Evolutionary conservation across 2,113 vertebrate genomes (phyloP), one percentile per base, ranked within the genome.

Genomic region (Symphodus melops): DNA sequence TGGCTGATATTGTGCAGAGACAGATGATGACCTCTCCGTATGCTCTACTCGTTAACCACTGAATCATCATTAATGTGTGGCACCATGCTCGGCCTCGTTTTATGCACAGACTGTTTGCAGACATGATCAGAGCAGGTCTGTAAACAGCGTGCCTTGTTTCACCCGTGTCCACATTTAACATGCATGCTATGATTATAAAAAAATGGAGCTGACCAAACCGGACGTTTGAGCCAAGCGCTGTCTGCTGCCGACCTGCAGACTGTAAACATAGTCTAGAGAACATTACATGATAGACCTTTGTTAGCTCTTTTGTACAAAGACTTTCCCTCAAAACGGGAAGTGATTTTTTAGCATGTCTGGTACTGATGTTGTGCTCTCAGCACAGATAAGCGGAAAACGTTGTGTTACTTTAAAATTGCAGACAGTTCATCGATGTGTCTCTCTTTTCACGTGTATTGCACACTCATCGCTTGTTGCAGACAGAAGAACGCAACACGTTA

Each of bases 1-100:
- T 57, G 49, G 9, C 51, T 44, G 23, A 58, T 53, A 49, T 48
- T 6, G 76, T 72, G 72, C 75, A 77, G 68, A 70, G 55, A 64
- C 21, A 69, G n/a, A 4, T 37, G 16, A 46, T 54, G 8, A 55
- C 19, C 17, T 19, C 5, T 23, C 10, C 8, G 62, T 6, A 0
- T 23, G 20, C 33, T 37, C 3, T 28, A 53, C 13, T 52, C 42
- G 13, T 20, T 52, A 19, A 13, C 41, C 5, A 33, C 28, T 33
- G 28, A 33, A 3, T 33, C 6, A 36, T 42, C 23, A 21, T 23
- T 17, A 16, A 17, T 14, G 1, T 19, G 46, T 17, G 19, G 46
- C 46, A 48, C 46, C 19, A 9, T 2, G 39, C 39, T 41, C 39
- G 25, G 25, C 25, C 25, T 25, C n/a, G n/a, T n/a, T n/a, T n/a